Base-by-base conservation (phyloP, 2,888 invertebrate species). In the Herminia tarsipennalis region DNA sequence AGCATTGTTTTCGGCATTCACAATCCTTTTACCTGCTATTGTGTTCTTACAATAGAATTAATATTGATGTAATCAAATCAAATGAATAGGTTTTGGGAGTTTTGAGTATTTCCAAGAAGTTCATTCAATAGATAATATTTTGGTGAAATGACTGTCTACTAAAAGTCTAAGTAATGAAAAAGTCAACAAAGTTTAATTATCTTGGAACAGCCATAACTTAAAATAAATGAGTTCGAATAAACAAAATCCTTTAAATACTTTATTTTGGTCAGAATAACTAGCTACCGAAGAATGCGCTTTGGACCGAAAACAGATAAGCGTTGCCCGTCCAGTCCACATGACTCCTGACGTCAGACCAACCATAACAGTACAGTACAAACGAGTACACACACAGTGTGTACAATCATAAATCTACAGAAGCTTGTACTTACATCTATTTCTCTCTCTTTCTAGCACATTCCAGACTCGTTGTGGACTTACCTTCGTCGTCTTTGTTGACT, bases 241-340 rank as follows among this genome's bases (percentile, higher is more conserved):
- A n/a, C n/a, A n/a, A n/a, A n/a, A n/a, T n/a, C n/a, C n/a, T n/a
- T n/a, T n/a, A n/a, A n/a, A n/a, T n/a, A n/a, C n/a, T n/a, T n/a
- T n/a, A n/a, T n/a, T n/a, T n/a, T n/a, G n/a, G n/a, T n/a, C n/a
- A n/a, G n/a, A n/a, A n/a, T n/a, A n/a, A n/a, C n/a, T n/a, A n/a
- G n/a, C 45, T 37, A 45, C 24, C 61, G 72, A 74, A 78, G 78
- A 81, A 79, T 81, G 82, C 70, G 76, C 75, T 71, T 59, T 70
- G 73, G 72, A 71, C 76, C 76, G 75, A 78, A 78, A 80, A 79
- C 78, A 83, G 82, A 86, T 86, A 84, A 77, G 70, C 72, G 59
- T 44, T 54, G 57, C 57, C 60, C 60, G 57, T 63, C 50, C 70
- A 65, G 63, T 66, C 47, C 57, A 67, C 64, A 70, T 66, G 67